These are phyloP conservation scores for Meteorus colon DNA, from an alignment of 2,888 invertebrate genomes.

Conservation along the genomic window DNA sequence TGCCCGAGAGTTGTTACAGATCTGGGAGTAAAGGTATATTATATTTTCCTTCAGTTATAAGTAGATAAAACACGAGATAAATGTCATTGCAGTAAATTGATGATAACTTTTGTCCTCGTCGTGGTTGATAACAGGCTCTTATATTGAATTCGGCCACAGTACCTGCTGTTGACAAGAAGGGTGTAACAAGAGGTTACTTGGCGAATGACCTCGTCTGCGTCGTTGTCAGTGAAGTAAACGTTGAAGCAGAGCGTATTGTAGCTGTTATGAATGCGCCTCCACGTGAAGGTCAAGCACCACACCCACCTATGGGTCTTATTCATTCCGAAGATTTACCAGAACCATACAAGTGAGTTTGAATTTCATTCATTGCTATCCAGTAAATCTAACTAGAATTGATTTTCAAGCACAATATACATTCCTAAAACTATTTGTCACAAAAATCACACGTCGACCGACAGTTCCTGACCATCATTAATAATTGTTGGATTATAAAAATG, in stretches of 20 bases:
- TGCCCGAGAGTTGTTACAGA: conserved; percentile 88
- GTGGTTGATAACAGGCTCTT: conserved; percentile 60
- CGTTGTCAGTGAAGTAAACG: conserved; percentile 89
- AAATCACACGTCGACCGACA: conserved; percentile 20
- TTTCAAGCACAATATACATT: conserved; percentile 4
- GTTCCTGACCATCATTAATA: not conserved
- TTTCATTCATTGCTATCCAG: not conserved
- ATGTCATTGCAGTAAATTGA: not conserved
- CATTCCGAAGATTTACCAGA: conserved; percentile 87
- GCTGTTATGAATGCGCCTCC: conserved; percentile 89
- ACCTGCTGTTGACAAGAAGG: conserved; percentile 87
- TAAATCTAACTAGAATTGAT: conserved; percentile 1
- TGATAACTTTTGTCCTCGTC: not conserved
- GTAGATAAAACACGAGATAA: not conserved
- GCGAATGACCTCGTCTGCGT: conserved; percentile 91
- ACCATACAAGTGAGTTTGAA: conserved; percentile 84
- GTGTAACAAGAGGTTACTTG: conserved; percentile 84
- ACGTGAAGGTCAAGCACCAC: conserved; percentile 82
- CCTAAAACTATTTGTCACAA: conserved; percentile 7
- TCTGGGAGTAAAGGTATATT: conserved; percentile 86
- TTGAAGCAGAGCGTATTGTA: conserved; percentile 90
- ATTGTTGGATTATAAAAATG: not conserved
- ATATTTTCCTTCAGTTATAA: not conserved
- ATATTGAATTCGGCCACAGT: conserved; percentile 76
- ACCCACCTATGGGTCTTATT: conserved; percentile 87